A percentile compares a stretch with the other conserved stretches of the same genome.
These are phyloP conservation scores for Corticium candelabrum DNA, from an alignment of 37 sponge, comb jelly and placozoan genomes.

Conservation along the genomic window DNA sequence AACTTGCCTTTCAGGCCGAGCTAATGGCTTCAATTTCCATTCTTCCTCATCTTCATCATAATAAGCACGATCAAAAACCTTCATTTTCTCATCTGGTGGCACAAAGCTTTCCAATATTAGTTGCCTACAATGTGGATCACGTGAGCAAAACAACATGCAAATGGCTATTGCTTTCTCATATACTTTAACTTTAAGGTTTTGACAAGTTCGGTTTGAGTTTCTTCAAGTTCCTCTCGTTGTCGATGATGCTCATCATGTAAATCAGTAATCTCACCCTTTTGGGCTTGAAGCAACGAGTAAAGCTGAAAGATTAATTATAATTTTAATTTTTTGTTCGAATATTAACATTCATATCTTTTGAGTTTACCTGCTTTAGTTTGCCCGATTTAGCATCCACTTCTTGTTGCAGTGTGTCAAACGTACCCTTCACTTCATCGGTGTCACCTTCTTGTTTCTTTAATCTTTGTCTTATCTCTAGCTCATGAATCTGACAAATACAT, in stretches of 20 bases:
- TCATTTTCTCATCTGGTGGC: conserved; percentile 44
- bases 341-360: not conserved
- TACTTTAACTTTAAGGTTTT: conserved; percentile 64
- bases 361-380: conserved; percentile 72
- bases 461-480: conserved; percentile 72
- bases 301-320: conserved; percentile 31
- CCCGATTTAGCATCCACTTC: conserved; percentile 80
- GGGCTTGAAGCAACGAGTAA: conserved; percentile 49
- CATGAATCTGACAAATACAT: conserved; percentile 32
- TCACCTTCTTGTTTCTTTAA: conserved; percentile 73
- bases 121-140: conserved; percentile 21
- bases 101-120: conserved; percentile 85
- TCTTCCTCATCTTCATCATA: conserved; percentile 70
- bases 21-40: conserved; percentile 44
- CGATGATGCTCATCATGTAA: conserved; percentile 43
- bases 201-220: conserved; percentile 46
- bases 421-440: conserved; percentile 69
- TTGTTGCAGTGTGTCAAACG: conserved; percentile 65
- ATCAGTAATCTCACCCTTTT: conserved; percentile 55
- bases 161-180: not conserved
- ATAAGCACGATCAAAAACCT: conserved; percentile 45
- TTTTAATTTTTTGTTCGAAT: not conserved
- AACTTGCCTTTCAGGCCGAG: not conserved
- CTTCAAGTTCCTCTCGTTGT: conserved; percentile 45
- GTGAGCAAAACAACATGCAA: not conserved